These are phyloP conservation scores for Otolemur garnettii DNA, from an alignment of 2,113 vertebrate species.

Conservation along the genomic window DNA sequence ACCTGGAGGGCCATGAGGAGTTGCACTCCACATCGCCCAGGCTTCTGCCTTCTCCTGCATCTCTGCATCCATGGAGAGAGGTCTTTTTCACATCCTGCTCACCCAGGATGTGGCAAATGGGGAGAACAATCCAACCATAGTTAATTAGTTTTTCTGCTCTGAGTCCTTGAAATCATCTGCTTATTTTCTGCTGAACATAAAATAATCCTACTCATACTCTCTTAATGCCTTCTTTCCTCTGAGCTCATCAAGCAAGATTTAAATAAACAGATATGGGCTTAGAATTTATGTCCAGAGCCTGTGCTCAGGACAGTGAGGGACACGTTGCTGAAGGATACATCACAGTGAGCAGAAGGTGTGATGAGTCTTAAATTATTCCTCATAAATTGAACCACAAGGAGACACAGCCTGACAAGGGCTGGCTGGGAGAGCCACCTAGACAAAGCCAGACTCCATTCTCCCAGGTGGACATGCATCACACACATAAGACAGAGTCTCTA, in stretches of 20 bases:
- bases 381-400: fast-evolving
- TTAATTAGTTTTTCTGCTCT: not conserved
- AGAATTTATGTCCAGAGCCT: not conserved
- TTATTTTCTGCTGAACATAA: not conserved
- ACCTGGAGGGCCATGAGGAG: not conserved
- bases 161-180: not conserved
- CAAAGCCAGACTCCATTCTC: fast-evolving
- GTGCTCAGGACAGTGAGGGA: not conserved
- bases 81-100: not conserved
- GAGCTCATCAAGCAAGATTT: not conserved
- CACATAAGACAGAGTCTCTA: not conserved
- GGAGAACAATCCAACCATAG: not conserved
- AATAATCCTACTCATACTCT: not conserved
- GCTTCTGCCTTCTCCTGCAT: not conserved
- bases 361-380: not conserved
- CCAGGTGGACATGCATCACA: fast-evolving
- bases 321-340: fast-evolving
- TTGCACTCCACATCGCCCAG: fast-evolving
- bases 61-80: not conserved
- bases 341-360: not conserved
- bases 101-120: not conserved
- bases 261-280: not conserved
- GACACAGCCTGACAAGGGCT: not conserved
- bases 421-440: not conserved
- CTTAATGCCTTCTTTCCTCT: not conserved